Evolutionary conservation across 2,888 invertebrate species (phyloP).

Genomic region (Operophtera brumata): DNA sequence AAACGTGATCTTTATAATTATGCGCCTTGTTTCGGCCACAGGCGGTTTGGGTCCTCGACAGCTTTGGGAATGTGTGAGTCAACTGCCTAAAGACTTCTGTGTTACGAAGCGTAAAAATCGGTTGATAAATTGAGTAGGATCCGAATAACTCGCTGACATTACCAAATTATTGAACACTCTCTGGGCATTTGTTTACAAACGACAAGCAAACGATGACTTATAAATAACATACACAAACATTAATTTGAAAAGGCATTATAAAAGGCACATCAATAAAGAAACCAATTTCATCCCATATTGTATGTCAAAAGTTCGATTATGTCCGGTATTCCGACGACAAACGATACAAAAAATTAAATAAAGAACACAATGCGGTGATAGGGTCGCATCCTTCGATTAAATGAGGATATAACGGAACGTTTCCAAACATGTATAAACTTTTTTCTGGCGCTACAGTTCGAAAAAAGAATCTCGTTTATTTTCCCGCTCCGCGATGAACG

Average conservation of each 20-base stretch:
- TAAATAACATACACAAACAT: slow-evolving; percentile 43
- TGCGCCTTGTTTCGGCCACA: slow-evolving; percentile 65
- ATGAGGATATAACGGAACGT: slow-evolving; percentile 66
- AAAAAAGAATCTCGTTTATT: slow-evolving; percentile 68
- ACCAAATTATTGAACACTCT: slow-evolving; percentile 4
- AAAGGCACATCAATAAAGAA: slow-evolving; percentile 66
- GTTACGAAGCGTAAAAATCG: slow-evolving; percentile 41
- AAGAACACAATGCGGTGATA: slow-evolving; percentile 39
- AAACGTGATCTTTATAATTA: slow-evolving; percentile 76
- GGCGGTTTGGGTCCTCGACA: slow-evolving; percentile 48
- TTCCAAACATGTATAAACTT: slow-evolving; percentile 61
- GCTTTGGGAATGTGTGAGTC: slow-evolving; percentile 37
- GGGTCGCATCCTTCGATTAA: slow-evolving; percentile 62
- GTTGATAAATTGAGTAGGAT: slow-evolving; percentile 5
- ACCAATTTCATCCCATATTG: slow-evolving; percentile 75
- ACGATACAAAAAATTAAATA: slow-evolving; percentile 49
- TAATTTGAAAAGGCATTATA: slow-evolving; percentile 53
- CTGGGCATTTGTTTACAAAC: not conserved
- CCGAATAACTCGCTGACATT: slow-evolving; percentile 14
- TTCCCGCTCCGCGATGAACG: slow-evolving; percentile 73
- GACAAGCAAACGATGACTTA: slow-evolving; percentile 6
- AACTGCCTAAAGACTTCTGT: slow-evolving; percentile 51
- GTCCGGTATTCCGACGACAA: slow-evolving; percentile 62
- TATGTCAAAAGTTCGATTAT: slow-evolving; percentile 77
- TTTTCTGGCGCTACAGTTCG: slow-evolving; percentile 58